Percentiles rank a stretch among this genome's conserved stretches.
Evolutionary conservation across 2,888 invertebrate species (phyloP).

Genomic region (Epistrophe grossulariae): DNA sequence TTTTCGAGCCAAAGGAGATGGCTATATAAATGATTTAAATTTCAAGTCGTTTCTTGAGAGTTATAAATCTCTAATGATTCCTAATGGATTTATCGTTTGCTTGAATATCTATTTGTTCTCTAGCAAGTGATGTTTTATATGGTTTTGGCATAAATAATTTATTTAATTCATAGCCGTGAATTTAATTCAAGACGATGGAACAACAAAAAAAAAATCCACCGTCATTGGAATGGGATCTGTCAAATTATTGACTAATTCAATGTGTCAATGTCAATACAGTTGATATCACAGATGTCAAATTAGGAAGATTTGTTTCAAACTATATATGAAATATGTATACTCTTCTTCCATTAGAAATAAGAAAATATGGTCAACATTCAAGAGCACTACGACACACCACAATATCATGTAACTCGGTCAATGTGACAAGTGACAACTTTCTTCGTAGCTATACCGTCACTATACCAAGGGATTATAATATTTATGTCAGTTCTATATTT

Average conservation of each 20-base stretch:
- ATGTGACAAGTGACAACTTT: neutral
- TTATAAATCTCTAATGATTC: conserved; percentile 38
- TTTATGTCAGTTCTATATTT: conserved; percentile 5
- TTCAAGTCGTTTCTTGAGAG: conserved; percentile 21
- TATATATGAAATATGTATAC: no score
- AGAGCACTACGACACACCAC: neutral
- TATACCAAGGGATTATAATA: neutral
- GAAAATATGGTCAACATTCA: neutral
- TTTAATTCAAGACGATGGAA: conserved; percentile 3
- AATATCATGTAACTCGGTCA: neutral
- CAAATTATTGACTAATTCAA: conserved; percentile 42
- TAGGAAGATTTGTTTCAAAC: conserved; percentile 9
- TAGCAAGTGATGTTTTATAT: conserved; percentile 2
- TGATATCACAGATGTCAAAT: conserved; percentile 42
- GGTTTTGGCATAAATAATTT: conserved; percentile 31
- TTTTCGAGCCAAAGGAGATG: conserved; percentile 8
- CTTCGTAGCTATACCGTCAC: neutral
- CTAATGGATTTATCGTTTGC: conserved; percentile 43
- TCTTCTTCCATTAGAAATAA: neutral
- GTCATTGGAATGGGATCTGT: neutral
- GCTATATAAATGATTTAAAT: conserved; percentile 48
- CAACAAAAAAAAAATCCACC: neutral
- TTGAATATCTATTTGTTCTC: conserved; percentile 32
- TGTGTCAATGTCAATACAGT: conserved; percentile 54
- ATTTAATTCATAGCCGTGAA: conserved; percentile 29